A percentile compares a stretch with the other conserved stretches of the same genome.
These are phyloP conservation scores for Arctia plantaginis DNA, from an alignment of 2,888 invertebrate species.

Conservation along the genomic window DNA sequence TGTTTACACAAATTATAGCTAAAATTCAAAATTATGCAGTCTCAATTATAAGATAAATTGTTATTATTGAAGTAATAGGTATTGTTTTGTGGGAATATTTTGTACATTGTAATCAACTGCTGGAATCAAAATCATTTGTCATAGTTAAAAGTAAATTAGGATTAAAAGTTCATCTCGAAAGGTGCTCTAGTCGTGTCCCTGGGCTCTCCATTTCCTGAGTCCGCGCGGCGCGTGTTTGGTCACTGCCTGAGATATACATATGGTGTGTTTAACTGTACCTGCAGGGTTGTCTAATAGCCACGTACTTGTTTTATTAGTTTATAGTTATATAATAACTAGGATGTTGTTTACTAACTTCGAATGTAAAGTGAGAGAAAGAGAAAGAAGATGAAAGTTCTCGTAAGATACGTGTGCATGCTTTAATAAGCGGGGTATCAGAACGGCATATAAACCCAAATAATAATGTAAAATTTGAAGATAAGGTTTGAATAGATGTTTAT, in stretches of 20 bases:
- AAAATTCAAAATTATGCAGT: no score
- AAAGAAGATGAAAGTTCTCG: neutral
- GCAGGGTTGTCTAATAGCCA: constrained; percentile 66
- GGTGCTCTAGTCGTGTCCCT: constrained; percentile 48
- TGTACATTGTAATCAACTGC: no score
- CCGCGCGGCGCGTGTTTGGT: constrained; percentile 81
- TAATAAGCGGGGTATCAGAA: neutral
- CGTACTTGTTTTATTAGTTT: constrained; percentile 17
- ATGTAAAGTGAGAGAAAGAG: neutral
- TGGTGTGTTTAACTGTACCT: constrained; percentile 78
- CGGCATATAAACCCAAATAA: neutral
- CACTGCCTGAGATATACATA: constrained; percentile 84
- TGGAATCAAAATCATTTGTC: no score
- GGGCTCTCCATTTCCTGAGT: constrained; percentile 70
- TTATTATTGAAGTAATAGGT: no score
- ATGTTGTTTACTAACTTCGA: neutral
- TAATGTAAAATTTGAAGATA: no score
- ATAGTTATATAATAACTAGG: neutral
- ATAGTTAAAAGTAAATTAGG: no score
- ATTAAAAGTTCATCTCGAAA: neutral
- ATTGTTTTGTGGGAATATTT: no score
- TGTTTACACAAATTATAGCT: neutral
- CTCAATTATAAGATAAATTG: no score
- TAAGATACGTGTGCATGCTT: neutral
- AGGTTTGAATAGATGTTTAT: no score